Evolutionary conservation across 2,888 invertebrate genomes (phyloP).

Genomic region (Carpatolechia fugitivella): DNA sequence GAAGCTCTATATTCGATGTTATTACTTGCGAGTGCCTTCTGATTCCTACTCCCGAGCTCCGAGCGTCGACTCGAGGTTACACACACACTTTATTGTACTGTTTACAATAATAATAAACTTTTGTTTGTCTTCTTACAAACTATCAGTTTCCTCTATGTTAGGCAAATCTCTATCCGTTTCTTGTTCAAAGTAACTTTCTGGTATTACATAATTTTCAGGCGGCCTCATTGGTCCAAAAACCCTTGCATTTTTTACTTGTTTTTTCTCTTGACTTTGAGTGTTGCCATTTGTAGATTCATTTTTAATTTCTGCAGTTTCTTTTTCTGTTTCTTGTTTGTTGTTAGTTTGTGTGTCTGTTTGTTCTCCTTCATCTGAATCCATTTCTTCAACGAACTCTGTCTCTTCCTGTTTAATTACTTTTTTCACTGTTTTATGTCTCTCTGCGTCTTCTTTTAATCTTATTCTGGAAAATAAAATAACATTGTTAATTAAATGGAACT

Average conservation of each 20-base stretch:
- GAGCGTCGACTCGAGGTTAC: too few relatives aligned
- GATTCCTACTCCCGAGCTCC: too few relatives aligned
- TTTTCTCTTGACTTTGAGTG: not conserved
- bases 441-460: conserved; percentile 68
- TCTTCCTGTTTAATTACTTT: conserved; percentile 45
- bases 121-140: conserved; percentile 12
- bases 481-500: not conserved
- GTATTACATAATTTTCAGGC: conserved; percentile 66
- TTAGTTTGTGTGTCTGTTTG: conserved; percentile 7
- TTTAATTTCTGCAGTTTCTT: conserved; percentile 13
- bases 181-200: conserved; percentile 67
- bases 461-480: conserved; percentile 44
- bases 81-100: too few relatives aligned
- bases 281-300: not conserved
- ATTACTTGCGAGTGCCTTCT: too few relatives aligned
- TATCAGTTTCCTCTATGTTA: conserved; percentile 55
- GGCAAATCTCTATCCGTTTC: conserved; percentile 66
- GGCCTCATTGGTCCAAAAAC: conserved; percentile 72
- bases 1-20: too few relatives aligned
- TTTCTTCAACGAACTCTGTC: conserved; percentile 75
- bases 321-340: conserved; percentile 14
- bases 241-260: conserved; percentile 32
- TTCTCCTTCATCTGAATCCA: conserved; percentile 66
- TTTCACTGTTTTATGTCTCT: conserved; percentile 45
- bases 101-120: too few relatives aligned